Conservation (phyloP, 2,888 invertebrate genomes). For the Tridacna crocea region DNA sequence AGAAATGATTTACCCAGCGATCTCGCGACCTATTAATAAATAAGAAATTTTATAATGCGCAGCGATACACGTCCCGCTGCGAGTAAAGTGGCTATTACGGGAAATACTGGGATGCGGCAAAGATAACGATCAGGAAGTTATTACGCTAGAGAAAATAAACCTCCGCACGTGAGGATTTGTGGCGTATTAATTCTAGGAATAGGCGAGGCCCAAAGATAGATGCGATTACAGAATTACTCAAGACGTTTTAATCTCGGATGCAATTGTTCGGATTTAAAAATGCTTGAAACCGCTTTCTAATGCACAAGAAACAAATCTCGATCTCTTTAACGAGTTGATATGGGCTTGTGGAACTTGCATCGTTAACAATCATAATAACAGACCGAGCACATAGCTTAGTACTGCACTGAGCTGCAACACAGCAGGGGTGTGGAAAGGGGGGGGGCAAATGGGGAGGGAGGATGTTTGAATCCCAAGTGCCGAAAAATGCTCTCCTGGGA, state of each 20-base stretch:
- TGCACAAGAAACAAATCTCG: too few species aligned
- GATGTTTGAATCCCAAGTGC: too few species aligned
- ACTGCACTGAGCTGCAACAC: too few species aligned
- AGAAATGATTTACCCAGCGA: slow-evolving; percentile 53
- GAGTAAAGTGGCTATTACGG: slow-evolving; percentile 65
- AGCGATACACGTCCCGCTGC: slow-evolving; percentile 57
- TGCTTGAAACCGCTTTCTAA: too few species aligned
- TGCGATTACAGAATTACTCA: slow-evolving; percentile 2
- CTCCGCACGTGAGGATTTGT: slow-evolving; percentile 49
- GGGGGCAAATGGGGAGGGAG: too few species aligned
- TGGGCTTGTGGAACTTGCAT: too few species aligned
- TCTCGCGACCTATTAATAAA: slow-evolving; percentile 62
- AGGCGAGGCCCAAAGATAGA: slow-evolving; percentile 19
- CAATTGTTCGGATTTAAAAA: not conserved
- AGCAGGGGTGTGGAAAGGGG: too few species aligned
- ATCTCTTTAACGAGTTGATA: too few species aligned
- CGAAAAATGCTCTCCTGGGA: too few species aligned
- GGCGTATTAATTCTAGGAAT: slow-evolving; percentile 24
- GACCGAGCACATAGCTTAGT: too few species aligned
- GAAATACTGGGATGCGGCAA: slow-evolving; percentile 49
- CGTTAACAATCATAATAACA: too few species aligned
- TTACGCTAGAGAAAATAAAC: slow-evolving; percentile 65
- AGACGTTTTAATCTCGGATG: not conserved
- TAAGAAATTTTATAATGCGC: slow-evolving; percentile 61
- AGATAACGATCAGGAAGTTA: slow-evolving; percentile 62